These are phyloP conservation scores for Steatocranus sp. DNA, from an alignment of 2,797 vertebrate species.

Conservation along the genomic window DNA sequence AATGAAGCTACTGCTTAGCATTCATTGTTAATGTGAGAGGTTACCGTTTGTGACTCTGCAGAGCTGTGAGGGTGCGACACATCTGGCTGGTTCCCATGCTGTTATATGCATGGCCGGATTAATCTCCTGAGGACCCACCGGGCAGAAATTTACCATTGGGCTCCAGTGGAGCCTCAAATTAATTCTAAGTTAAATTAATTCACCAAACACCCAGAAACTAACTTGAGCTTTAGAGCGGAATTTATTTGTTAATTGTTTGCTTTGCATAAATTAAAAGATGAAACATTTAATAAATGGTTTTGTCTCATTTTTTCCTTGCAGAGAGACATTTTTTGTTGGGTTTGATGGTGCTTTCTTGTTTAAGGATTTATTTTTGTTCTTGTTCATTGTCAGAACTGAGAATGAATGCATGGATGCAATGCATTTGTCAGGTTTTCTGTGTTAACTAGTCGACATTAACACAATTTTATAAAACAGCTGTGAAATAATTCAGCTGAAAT, in stretches of 20 bases:
- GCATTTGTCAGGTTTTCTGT: background rate
- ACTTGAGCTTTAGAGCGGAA: background rate
- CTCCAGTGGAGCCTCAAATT: background rate
- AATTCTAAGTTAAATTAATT: background rate
- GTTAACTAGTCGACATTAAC: background rate
- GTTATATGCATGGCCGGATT: constrained; percentile 5
- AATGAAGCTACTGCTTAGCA: background rate
- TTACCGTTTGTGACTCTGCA: background rate
- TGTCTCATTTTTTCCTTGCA: background rate
- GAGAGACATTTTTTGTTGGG: background rate
- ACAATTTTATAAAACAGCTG: background rate
- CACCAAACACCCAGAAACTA: background rate
- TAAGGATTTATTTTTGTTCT: background rate
- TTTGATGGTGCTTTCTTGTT: accelerated
- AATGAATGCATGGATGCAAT: background rate
- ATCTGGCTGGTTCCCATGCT: constrained; percentile 57
- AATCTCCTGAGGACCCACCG: background rate
- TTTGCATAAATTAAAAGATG: background rate
- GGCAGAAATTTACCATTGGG: background rate
- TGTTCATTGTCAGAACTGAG: background rate
- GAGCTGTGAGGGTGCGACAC: background rate
- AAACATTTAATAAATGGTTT: background rate
- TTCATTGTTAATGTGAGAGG: background rate
- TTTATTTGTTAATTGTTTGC: background rate
- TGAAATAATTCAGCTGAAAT: background rate